A percentile compares a stretch with the other conserved stretches of the same genome.
phyloP scores from a whole-genome alignment of 2,113 vertebrate genomes.

The Chlorodrepanis virens region DNA sequence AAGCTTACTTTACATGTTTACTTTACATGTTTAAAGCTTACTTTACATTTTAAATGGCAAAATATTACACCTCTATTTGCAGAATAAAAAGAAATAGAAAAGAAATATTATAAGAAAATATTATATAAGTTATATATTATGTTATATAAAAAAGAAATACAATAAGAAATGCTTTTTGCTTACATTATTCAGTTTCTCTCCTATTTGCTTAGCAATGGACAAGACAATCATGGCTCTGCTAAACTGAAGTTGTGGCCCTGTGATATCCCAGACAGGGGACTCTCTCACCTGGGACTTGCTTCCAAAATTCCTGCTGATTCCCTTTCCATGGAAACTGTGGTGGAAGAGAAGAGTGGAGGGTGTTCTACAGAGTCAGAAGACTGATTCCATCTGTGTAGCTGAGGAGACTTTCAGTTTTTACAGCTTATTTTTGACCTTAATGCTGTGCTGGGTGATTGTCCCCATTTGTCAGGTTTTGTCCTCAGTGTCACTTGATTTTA shows the following conservation, averaged over 20 bases:
- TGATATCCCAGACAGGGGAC: rapidly evolving
- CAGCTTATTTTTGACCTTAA: background rate
- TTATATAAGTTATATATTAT: no score
- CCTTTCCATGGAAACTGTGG: background rate
- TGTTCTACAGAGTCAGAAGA: background rate
- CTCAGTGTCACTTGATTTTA: background rate
- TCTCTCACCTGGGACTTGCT: background rate
- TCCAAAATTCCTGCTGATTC: background rate
- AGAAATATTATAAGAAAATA: no score
- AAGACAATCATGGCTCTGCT: background rate
- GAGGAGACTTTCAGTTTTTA: background rate
- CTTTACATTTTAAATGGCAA: background rate
- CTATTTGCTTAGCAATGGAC: background rate
- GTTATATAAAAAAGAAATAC: background rate
- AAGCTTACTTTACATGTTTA: background rate
- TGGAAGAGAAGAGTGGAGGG: background rate
- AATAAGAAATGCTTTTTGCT: background rate
- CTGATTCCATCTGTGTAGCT: background rate
- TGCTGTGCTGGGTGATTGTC: background rate
- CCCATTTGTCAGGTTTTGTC: background rate
- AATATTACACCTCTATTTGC: background rate
- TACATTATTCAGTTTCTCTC: background rate
- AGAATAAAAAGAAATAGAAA: background rate
- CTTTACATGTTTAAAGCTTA: background rate
- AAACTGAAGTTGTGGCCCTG: rapidly evolving